Conservation (phyloP, 2,888 invertebrate species). For the Caenorhabditis doughertyi region DNA sequence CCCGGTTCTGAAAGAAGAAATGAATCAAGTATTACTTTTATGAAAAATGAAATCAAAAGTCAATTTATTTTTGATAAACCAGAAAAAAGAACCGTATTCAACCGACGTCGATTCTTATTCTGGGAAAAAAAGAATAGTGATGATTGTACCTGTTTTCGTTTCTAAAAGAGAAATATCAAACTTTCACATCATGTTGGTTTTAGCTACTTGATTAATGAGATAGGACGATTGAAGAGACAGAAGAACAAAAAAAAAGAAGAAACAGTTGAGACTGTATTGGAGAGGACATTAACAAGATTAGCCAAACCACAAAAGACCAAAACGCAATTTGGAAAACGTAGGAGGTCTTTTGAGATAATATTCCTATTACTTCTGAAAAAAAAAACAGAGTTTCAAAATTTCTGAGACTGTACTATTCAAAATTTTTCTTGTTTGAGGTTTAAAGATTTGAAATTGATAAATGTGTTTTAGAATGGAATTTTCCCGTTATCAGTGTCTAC, state of each 20-base stretch:
- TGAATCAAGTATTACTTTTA: not conserved
- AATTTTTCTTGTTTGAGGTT: not conserved
- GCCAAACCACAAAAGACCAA: slow-evolving; percentile 63
- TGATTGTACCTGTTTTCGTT: slow-evolving; percentile 5
- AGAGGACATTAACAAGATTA: slow-evolving; percentile 28
- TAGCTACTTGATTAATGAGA: slow-evolving; percentile 46
- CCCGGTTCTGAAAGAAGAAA: slow-evolving; percentile 43
- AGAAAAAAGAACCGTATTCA: not conserved
- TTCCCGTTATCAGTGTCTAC: slow-evolving; percentile 27
- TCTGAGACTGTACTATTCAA: slow-evolving; percentile 6
- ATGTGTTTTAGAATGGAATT: slow-evolving; percentile 20
- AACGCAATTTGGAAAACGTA: slow-evolving; percentile 23
- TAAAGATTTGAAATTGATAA: slow-evolving; percentile 17
- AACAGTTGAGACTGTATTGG: slow-evolving; percentile 20
- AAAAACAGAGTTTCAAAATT: too few relatives aligned
- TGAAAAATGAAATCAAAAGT: not conserved
- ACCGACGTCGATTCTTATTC: not conserved
- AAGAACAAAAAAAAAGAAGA: slow-evolving; percentile 5
- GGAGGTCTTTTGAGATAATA: slow-evolving; percentile 14
- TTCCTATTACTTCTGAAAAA: not conserved
- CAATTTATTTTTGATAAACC: not conserved
- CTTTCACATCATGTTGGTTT: slow-evolving; percentile 28
- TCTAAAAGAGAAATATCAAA: slow-evolving; percentile 17
- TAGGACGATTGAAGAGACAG: not conserved
- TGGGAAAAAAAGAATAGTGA: not conserved